Percentiles rank a stretch among this genome's conserved stretches.
Conservation (phyloP, 2,888 invertebrate genomes). For the Mellilla xanthometata region DNA sequence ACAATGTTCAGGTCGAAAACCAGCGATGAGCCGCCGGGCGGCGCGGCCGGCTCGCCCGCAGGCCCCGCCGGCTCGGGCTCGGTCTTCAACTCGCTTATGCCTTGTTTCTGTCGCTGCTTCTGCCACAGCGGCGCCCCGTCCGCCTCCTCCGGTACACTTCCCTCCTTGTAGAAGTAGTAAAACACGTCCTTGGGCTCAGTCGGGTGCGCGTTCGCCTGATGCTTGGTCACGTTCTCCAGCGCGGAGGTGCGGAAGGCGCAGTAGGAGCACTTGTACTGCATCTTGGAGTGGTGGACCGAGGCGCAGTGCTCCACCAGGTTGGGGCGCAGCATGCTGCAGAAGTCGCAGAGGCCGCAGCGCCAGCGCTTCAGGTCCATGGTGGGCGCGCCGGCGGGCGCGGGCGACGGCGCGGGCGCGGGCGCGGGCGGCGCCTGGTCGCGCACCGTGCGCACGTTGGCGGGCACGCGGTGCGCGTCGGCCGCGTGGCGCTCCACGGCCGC, state of each 20-base stretch:
- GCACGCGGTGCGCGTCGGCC: slow-evolving; percentile 82
- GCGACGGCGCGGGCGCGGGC: slow-evolving; percentile 29
- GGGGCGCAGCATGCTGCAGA: slow-evolving; percentile 80
- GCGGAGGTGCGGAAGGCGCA: slow-evolving; percentile 83
- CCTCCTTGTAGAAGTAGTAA: slow-evolving; percentile 81
- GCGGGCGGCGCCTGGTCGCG: slow-evolving; percentile 47
- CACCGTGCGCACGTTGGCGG: slow-evolving; percentile 24
- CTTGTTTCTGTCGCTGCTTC: slow-evolving; percentile 51
- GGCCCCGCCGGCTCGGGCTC: slow-evolving; percentile 22
- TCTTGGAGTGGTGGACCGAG: slow-evolving; percentile 83
- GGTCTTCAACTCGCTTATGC: slow-evolving; percentile 41
- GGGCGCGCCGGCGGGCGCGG: slow-evolving; percentile 44
- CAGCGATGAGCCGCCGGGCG: slow-evolving; percentile 4
- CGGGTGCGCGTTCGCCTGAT: slow-evolving; percentile 83
- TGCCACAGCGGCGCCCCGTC: slow-evolving; percentile 63
- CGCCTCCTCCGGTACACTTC: slow-evolving; percentile 49
- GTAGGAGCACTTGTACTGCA: slow-evolving; percentile 87
- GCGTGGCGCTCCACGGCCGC: slow-evolving; percentile 69
- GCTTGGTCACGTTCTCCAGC: slow-evolving; percentile 81
- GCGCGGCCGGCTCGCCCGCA: slow-evolving; percentile 7
- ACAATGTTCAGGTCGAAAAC: slow-evolving; percentile 59
- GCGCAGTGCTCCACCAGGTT: slow-evolving; percentile 84
- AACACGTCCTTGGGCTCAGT: slow-evolving; percentile 59
- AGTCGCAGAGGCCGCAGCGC: slow-evolving; percentile 87
- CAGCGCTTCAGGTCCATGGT: slow-evolving; percentile 84